Base-by-base conservation (phyloP, 1,140 invertebrate species). In the Papilio dardanus region DNA sequence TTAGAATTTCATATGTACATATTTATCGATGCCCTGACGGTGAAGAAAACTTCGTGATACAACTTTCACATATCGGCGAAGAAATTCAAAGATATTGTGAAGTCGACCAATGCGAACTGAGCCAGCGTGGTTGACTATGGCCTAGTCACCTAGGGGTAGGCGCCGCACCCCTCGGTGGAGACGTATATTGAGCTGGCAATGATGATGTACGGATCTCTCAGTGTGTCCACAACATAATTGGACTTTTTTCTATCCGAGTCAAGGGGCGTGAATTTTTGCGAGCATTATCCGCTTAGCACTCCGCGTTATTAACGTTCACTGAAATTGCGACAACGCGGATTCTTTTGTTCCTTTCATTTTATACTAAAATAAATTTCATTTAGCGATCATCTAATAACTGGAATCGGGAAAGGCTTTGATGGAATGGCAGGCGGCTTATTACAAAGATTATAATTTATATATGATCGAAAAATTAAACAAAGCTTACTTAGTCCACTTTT, bases 211-310 rank as follows among this genome's bases (percentile, higher is more conserved):
- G 74, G 33, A 28, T 67, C 50, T 35, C 77, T 71, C 78, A 71
- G 65, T 91, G 85, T 87, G 69, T 71, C 83, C 28, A 58, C 69
- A 50, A 68, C 81, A 75, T 79, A 46, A 62, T 71, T 50, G 78
- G 74, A 79, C 80, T 86, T 89, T 90, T 90, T 88, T 86, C 87
- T 87, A 86, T 86, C 87, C 82, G 81, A 76, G 86, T 88, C 88
- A 88, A 86, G 79, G 80, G 83, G 81, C 83, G 78, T 79, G 83
- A 86, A 84, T 90, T 91, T 91, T 92, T 91, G 88, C 81, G 86
- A 81, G 88, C 87, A 92, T 92, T 90, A 92, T 92, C 86, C 87
- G 89, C 90, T 92, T 91, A 91, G 85, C 86, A 83, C 82, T 86
- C 79, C 82, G 86, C 85, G 88, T 89, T 91, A 92, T 88, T 85